Conservation (phyloP, 2,113 vertebrate genomes). For the Laticauda colubrina region DNA sequence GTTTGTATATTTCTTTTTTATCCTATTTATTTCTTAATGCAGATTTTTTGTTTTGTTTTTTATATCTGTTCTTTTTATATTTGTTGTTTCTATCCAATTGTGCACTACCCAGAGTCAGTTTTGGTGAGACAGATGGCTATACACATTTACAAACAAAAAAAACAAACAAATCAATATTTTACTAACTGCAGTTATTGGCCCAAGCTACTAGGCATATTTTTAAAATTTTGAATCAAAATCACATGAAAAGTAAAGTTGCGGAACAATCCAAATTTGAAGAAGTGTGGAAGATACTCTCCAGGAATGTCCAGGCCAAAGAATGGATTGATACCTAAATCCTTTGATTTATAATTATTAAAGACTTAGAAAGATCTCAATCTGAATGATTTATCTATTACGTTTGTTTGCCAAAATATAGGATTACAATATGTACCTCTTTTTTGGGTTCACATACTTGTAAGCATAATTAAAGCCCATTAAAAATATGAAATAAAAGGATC, state of each 20-base stretch:
- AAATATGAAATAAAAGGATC: slow-evolving; percentile 64
- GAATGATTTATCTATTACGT: neutral
- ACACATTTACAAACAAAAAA: too few relatives aligned
- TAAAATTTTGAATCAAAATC: neutral
- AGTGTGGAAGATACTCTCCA: neutral
- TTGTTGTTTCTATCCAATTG: too few relatives aligned
- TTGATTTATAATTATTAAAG: neutral
- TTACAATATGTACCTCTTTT: neutral
- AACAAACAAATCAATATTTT: too few relatives aligned
- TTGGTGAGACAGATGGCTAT: too few relatives aligned
- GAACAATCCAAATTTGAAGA: neutral
- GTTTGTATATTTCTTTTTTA: too few relatives aligned
- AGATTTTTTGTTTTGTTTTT: too few relatives aligned
- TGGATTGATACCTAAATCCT: neutral
- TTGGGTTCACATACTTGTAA: slow-evolving; percentile 45
- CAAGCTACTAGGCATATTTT: neutral
- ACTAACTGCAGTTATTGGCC: too few relatives aligned
- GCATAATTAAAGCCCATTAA: slow-evolving; percentile 53
- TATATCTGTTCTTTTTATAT: too few relatives aligned
- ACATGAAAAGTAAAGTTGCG: neutral
- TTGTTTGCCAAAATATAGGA: neutral
- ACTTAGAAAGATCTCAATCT: neutral
- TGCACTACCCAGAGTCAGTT: too few relatives aligned
- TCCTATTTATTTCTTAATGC: too few relatives aligned
- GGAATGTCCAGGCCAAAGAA: neutral